Evolutionary conservation across 2,113 vertebrate genomes (phyloP).

Genomic region (Lanius ludovicianus): DNA sequence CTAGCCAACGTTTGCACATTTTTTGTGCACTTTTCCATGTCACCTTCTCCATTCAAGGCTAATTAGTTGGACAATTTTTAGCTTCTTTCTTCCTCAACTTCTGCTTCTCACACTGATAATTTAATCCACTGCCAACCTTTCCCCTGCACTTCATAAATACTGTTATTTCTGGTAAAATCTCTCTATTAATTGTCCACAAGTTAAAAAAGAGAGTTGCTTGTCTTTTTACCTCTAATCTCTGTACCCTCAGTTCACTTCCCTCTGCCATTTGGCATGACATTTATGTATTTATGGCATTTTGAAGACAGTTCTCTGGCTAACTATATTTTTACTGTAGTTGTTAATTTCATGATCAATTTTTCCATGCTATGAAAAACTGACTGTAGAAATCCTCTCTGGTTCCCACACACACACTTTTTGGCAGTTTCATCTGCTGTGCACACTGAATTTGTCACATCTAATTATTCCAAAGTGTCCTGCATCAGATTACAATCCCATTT

Average conservation of each 20-base stretch:
- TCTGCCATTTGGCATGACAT: not conserved
- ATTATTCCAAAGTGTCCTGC: conserved; percentile 4
- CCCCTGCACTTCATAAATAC: not conserved
- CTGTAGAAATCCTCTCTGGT: not conserved
- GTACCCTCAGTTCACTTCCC: not conserved
- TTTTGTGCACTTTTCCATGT: not conserved
- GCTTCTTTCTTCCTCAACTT: not conserved
- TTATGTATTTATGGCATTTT: not conserved
- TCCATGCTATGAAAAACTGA: not conserved
- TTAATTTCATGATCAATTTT: not conserved
- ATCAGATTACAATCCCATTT: conserved; percentile 36
- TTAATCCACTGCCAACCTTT: not conserved
- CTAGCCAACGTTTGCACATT: not conserved
- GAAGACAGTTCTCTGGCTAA: not conserved
- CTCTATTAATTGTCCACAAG: not conserved
- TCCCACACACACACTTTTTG: not conserved
- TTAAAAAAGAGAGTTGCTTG: not conserved
- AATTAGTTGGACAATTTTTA: not conserved
- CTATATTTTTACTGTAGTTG: not conserved
- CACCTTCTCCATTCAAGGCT: not conserved
- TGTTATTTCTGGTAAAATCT: not conserved
- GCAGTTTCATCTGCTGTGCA: not conserved
- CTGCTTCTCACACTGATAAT: not conserved
- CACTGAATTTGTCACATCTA: conserved; percentile 18
- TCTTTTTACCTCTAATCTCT: not conserved